Evolutionary conservation across 2,888 invertebrate genomes (phyloP).

Genomic region (Stictocephala bisonia): DNA sequence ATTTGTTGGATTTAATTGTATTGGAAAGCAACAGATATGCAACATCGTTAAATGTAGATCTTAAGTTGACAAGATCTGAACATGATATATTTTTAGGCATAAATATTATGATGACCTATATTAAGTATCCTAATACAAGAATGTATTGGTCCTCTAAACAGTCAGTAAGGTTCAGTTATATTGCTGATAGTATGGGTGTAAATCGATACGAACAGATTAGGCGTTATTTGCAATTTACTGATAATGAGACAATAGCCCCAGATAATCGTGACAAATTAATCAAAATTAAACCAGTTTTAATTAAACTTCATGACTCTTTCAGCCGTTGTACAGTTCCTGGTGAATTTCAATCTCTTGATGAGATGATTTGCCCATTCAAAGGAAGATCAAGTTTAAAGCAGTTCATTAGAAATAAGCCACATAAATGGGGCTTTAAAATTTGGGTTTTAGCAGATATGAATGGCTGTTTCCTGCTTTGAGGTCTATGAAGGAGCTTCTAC

Average conservation of each 20-base stretch:
- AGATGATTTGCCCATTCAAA: conserved; percentile 40
- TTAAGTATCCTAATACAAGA: conserved; percentile 6
- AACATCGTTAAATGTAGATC: background rate
- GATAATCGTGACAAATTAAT: conserved; percentile 28
- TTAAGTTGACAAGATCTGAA: conserved; percentile 15
- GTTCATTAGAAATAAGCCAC: conserved; percentile 32
- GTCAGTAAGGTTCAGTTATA: conserved; percentile 10
- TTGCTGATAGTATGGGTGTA: conserved; percentile 9
- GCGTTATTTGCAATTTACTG: conserved; percentile 25
- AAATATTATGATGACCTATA: conserved; percentile 35
- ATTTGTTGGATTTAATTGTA: background rate
- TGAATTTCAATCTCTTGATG: conserved; percentile 37
- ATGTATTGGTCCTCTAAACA: conserved; percentile 29
- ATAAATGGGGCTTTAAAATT: conserved; percentile 42
- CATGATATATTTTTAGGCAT: conserved; percentile 29
- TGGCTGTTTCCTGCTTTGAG: conserved; percentile 37
- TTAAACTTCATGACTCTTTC: conserved; percentile 13
- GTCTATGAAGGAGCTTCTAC: conserved; percentile 24
- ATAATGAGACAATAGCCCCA: conserved; percentile 9
- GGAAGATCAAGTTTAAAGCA: conserved; percentile 9
- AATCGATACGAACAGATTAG: conserved; percentile 34
- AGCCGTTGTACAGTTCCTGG: conserved; percentile 5
- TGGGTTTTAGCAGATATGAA: conserved; percentile 27
- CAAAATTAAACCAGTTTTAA: conserved; percentile 32
- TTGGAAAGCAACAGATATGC: conserved; percentile 21